A percentile compares a stretch with the other conserved stretches of the same genome.
These are phyloP conservation scores for Mylabris sibirica DNA, from an alignment of 2,888 invertebrate genomes.

Conservation along the genomic window DNA sequence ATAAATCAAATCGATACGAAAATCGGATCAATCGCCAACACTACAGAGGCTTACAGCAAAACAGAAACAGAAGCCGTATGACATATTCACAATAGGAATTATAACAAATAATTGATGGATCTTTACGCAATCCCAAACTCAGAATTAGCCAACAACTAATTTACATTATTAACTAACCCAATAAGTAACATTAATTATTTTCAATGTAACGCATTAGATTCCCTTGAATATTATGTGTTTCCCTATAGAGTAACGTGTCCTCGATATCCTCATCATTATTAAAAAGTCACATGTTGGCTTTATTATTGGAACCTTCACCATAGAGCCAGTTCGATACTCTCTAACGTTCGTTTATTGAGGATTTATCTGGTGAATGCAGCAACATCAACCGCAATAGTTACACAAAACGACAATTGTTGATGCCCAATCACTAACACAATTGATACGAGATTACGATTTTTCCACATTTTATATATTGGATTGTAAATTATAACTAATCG, in stretches of 20 bases:
- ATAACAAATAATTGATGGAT: conserved; percentile 2
- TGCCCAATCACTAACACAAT: neutral
- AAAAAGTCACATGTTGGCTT: neutral
- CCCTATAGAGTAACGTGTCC: neutral
- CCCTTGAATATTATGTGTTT: neutral
- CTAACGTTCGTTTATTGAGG: neutral
- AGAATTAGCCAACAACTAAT: neutral
- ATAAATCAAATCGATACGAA: conserved; percentile 35
- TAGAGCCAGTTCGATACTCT: conserved; percentile 3
- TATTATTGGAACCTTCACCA: neutral
- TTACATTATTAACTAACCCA: neutral
- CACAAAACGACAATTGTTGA: conserved; percentile 8
- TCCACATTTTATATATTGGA: neutral
- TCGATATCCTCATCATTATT: neutral
- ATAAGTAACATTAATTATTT: neutral
- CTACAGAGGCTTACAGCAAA: neutral
- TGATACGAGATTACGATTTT: neutral
- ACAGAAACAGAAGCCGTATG: neutral
- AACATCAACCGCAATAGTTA: neutral
- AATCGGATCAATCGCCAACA: conserved; percentile 31
- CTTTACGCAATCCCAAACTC: neutral
- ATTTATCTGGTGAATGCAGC: neutral
- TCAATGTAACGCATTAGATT: neutral
- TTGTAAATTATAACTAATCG: neutral
- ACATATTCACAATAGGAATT: neutral